Evolutionary conservation across 1,140 invertebrate genomes (phyloP).

Genomic region (Thalassaphorura encarpata): DNA sequence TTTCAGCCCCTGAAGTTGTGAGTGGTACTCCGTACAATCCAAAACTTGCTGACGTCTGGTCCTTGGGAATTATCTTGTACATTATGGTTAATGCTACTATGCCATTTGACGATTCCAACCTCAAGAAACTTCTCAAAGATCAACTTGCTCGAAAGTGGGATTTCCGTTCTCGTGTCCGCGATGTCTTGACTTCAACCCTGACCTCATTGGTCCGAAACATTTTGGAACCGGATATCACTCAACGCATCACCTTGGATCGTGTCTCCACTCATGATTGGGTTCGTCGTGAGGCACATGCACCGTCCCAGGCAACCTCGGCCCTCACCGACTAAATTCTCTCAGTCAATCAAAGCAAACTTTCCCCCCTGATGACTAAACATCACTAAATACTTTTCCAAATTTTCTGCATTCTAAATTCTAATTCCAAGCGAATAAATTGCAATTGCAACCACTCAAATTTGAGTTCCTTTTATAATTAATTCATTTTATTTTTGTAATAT

Average conservation of each 20-base stretch:
- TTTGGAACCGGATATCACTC: constrained; percentile 64
- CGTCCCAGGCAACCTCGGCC: neutral
- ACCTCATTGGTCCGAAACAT: constrained; percentile 63
- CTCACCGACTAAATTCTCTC: neutral
- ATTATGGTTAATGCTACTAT: constrained; percentile 80
- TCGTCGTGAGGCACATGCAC: constrained; percentile 17
- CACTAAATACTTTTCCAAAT: neutral
- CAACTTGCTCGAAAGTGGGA: constrained; percentile 68
- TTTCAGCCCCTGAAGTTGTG: constrained; percentile 75
- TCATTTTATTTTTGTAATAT: no score
- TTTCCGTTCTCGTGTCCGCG: constrained; percentile 57
- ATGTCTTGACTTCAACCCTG: constrained; percentile 52
- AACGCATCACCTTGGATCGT: constrained; percentile 58
- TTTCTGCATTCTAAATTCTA: neutral
- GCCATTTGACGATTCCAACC: constrained; percentile 81
- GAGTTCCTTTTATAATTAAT: no score
- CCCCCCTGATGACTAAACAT: neutral
- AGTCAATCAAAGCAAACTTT: neutral
- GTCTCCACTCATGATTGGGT: constrained; percentile 61
- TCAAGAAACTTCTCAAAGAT: constrained; percentile 64
- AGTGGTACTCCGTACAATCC: constrained; percentile 71
- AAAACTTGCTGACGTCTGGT: constrained; percentile 61
- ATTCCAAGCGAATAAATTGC: neutral
- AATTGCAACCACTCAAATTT: no score
- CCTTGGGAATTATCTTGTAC: constrained; percentile 67